Conservation (phyloP, 2,797 vertebrate genomes). For the Myripristis murdjan region DNA sequence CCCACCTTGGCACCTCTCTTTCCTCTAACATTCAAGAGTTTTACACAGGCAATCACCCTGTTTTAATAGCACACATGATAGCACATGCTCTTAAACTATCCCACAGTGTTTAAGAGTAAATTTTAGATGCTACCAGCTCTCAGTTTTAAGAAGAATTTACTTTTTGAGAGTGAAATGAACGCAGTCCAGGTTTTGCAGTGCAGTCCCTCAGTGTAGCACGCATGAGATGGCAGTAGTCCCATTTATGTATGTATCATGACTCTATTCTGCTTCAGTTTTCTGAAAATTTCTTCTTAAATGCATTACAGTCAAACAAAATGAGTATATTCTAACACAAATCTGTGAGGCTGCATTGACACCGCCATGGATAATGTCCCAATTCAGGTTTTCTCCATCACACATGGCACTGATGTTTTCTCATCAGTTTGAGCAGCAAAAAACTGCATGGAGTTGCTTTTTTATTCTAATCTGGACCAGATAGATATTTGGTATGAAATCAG, state of each 20-base stretch:
- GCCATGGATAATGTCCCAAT: too few species aligned
- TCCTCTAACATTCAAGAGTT: neutral
- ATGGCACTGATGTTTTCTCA: neutral
- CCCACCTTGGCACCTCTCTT: too few species aligned
- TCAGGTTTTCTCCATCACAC: neutral
- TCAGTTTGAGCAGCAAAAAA: neutral
- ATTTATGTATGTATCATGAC: constrained; percentile 5
- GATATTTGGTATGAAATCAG: too few species aligned
- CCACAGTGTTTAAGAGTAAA: too few species aligned
- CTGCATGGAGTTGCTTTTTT: too few species aligned
- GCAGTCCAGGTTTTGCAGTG: neutral
- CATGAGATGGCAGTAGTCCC: constrained; percentile 19
- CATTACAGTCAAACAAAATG: too few species aligned
- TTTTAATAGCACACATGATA: neutral
- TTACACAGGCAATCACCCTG: neutral
- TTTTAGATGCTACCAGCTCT: neutral
- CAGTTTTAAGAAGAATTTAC: neutral
- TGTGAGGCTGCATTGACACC: too few species aligned
- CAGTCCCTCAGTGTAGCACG: neutral
- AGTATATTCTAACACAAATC: too few species aligned
- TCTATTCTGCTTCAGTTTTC: constrained; percentile 2
- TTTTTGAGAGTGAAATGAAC: constrained; percentile 10
- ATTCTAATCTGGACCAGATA: too few species aligned
- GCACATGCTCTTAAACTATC: neutral
- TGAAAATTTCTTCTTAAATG: neutral